These are phyloP conservation scores for Dendropsophus ebraccatus DNA, from an alignment of 2,113 vertebrate genomes.

Conservation along the genomic window DNA sequence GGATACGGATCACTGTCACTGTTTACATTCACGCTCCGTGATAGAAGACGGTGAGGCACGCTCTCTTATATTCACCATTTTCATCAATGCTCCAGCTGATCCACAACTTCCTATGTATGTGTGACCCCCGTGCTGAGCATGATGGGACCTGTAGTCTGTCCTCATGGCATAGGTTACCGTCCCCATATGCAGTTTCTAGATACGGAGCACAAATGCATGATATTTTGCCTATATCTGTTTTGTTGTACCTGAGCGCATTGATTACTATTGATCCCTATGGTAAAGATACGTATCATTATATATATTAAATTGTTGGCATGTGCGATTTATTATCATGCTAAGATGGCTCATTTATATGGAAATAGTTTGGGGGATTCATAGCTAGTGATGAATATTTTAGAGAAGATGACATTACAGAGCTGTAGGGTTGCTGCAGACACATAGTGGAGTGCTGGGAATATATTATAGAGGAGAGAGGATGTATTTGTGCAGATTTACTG, in stretches of 20 bases:
- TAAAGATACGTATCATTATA: neutral
- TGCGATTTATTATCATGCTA: neutral
- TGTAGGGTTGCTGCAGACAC: neutral
- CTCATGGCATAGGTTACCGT: neutral
- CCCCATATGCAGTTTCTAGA: neutral
- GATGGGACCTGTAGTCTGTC: neutral
- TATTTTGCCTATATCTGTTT: neutral
- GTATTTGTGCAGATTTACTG: neutral
- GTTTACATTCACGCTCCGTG: no score
- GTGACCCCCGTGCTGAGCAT: neutral
- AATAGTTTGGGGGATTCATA: neutral
- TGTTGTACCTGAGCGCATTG: neutral
- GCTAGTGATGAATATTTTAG: neutral
- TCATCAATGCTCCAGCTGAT: neutral
- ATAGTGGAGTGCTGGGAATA: neutral
- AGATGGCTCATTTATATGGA: conserved; percentile 13
- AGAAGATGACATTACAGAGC: conserved; percentile 1
- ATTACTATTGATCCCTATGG: neutral
- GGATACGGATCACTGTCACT: neutral
- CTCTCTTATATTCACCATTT: neutral
- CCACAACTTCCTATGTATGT: neutral
- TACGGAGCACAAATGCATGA: neutral
- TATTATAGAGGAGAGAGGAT: neutral
- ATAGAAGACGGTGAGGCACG: neutral
- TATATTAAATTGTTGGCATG: neutral